Base-by-base conservation (phyloP, 1,140 invertebrate species). In the Phenacoccus solenopsis region DNA sequence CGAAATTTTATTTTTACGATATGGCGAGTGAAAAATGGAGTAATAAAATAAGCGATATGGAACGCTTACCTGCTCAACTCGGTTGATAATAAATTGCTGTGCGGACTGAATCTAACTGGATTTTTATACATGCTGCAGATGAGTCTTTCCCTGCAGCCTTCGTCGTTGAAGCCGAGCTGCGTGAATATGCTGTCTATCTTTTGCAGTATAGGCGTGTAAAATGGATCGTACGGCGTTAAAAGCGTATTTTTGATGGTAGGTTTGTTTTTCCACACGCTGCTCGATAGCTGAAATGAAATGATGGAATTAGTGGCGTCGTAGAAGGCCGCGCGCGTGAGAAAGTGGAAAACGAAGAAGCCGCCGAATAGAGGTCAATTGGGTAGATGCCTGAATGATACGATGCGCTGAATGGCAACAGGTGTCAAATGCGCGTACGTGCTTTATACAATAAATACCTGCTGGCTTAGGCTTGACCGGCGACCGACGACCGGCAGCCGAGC, bases 41-140 rank as follows among this genome's bases (percentile, higher is more conserved):
- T n/a, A 16, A 32, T 13, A n/a, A n/a, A n/a, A n/a, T n/a, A n/a
- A n/a, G n/a, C n/a, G n/a, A n/a, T n/a, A n/a, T 59, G 7, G 56
- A 64, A 64, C 59, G 21, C n/a, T n/a, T 80, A 93, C 90, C 90
- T 90, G 83, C 89, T 91, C 13, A 93, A 79, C 77, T 92, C 88
- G 71, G 87, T 88, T 21, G 90, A 92, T 4, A 93, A 82, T 38
- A 91, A 81, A 79, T 92, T 93, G 76, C 90, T 92, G 77, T 91
- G 87, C 0, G 90, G 90, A 72, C 88, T 85, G 74, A 87, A 91
- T 71, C 83, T 83, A 25, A 81, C 77, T 1, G 90, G 90, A 75
- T 88, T 88, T 75, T 88, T 88, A 79, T 93, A 93, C 82, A 92
- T 86, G 71, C 85, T 87, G 77, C 90, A 93, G 1, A 92, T 84